Percentiles rank a stretch among this genome's conserved stretches.
Conservation (phyloP, 2,888 invertebrate genomes). For the Melinopterus prodromus region DNA sequence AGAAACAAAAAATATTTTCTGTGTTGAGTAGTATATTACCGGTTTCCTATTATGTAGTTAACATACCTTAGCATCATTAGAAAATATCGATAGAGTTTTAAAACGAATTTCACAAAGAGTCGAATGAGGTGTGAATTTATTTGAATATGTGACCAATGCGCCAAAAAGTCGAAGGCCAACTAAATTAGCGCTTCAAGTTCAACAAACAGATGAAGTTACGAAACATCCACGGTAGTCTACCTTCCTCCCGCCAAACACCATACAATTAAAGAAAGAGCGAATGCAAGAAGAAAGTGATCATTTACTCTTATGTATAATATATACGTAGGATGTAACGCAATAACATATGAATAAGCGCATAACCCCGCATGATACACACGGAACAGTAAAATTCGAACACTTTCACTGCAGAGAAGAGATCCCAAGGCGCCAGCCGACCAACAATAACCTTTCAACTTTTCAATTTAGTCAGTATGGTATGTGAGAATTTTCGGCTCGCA, state of each 20-base stretch:
- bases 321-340: not conserved
- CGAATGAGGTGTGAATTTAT: not conserved
- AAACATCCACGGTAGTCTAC: not conserved
- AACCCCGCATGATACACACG: not conserved
- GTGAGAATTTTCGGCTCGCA: conserved; percentile 4
- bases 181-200: not conserved
- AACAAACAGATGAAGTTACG: not conserved
- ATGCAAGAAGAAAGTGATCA: not conserved
- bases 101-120: not conserved
- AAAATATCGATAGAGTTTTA: not conserved
- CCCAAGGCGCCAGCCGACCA: not conserved
- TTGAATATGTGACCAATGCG: not conserved
- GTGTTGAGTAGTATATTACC: too few relatives aligned
- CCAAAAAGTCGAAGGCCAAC: not conserved
- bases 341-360: not conserved
- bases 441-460: conserved; percentile 4
- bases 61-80: not conserved
- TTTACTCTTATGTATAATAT: too few relatives aligned
- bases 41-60: too few relatives aligned
- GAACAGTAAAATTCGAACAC: not conserved
- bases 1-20: too few relatives aligned
- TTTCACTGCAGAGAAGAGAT: not conserved
- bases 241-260: not conserved
- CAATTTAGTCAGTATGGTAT: not conserved
- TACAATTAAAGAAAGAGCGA: not conserved